Evolutionary conservation across 2,113 vertebrate genomes (phyloP).

Genomic region (Fulica atra): DNA sequence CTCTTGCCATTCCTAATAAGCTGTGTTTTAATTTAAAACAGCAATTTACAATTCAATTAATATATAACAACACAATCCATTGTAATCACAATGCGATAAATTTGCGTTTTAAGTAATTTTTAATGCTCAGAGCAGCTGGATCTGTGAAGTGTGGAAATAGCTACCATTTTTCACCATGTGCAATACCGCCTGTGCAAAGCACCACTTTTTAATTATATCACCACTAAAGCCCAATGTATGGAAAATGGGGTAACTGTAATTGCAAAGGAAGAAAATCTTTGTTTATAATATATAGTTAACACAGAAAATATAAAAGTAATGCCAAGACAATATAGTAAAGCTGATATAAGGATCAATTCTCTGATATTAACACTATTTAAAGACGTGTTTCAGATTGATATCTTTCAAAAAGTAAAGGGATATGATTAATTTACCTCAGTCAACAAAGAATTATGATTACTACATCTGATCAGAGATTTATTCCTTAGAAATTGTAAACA

Average conservation of each 20-base stretch:
- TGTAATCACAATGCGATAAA: slow-evolving; percentile 71
- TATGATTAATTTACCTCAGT: not conserved
- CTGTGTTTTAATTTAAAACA: slow-evolving; percentile 78
- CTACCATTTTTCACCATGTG: slow-evolving; percentile 76
- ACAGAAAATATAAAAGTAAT: slow-evolving; percentile 19
- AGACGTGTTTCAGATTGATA: not conserved
- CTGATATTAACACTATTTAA: not conserved
- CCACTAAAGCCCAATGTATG: slow-evolving; percentile 5
- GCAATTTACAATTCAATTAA: slow-evolving; percentile 77
- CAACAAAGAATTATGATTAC: not conserved
- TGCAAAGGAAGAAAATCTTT: slow-evolving; percentile 22
- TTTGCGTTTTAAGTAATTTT: slow-evolving; percentile 81
- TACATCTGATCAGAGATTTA: not conserved
- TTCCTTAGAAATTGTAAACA: not conserved
- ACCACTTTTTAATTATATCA: slow-evolving; percentile 70
- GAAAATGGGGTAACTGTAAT: slow-evolving; percentile 34
- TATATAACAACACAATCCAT: slow-evolving; percentile 76
- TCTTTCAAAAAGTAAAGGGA: not conserved
- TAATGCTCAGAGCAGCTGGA: slow-evolving; percentile 75
- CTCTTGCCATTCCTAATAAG: slow-evolving; percentile 69
- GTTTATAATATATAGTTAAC: not conserved
- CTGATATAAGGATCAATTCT: not conserved
- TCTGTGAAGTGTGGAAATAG: slow-evolving; percentile 80
- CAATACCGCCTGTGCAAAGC: slow-evolving; percentile 57
- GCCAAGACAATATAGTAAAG: not conserved